A percentile compares a stretch with the other conserved stretches of the same genome.
Conservation (phyloP, 2,797 vertebrate genomes). For the Margarornis squamiger region DNA sequence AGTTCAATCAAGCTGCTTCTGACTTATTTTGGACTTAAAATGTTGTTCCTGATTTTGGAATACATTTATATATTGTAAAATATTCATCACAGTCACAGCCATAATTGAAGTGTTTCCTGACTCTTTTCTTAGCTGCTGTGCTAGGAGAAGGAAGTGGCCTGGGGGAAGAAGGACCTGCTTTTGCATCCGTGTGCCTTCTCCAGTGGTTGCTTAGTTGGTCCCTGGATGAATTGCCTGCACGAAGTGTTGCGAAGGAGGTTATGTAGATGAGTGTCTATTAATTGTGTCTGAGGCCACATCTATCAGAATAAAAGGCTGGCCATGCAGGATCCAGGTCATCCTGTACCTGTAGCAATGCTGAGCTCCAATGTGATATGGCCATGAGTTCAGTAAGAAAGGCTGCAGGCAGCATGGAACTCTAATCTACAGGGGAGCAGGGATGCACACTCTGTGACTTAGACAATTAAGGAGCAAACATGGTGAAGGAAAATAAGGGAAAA, state of each 20-base stretch:
- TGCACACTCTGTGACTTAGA: neutral
- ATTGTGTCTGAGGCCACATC: neutral
- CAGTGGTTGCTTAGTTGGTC: neutral
- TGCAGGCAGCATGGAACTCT: neutral
- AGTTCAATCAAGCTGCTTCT: neutral
- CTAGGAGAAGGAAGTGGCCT: neutral
- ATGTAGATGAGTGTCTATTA: neutral
- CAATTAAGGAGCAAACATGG: neutral
- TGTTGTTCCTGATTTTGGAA: neutral
- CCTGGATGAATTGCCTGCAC: neutral
- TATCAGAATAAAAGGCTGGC: neutral
- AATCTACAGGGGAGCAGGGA: fast-evolving
- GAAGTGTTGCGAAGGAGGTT: neutral
- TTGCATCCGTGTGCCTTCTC: neutral
- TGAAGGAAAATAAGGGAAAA: neutral
- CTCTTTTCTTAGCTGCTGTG: neutral
- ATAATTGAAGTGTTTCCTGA: neutral
- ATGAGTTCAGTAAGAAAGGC: neutral
- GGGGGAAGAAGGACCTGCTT: neutral
- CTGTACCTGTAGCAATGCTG: neutral
- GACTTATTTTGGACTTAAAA: neutral
- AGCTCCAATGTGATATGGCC: neutral
- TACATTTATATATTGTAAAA: neutral
- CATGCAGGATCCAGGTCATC: neutral
- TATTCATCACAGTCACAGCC: neutral